Evolutionary conservation across 1,140 invertebrate species (phyloP), one percentile per base, ranked within the genome.

Genomic region (Panagrolaimus sp.): DNA sequence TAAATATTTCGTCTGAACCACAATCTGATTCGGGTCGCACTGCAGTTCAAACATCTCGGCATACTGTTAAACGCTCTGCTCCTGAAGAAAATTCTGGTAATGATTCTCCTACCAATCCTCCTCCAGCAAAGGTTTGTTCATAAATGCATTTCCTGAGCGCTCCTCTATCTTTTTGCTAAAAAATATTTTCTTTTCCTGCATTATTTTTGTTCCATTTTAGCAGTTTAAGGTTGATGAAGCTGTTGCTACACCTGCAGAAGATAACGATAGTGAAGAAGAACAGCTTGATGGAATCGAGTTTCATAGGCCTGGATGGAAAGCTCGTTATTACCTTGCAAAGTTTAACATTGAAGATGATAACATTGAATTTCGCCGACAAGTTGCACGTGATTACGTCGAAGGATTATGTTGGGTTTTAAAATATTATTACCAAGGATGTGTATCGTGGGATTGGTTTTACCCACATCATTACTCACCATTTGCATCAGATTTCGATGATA

Each of bases 391-490:
- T 83, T 99, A 99, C 85, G 92, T 95, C 0, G 87, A 89, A 53
- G 96, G 96, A 0, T 86, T 99, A 11, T 96, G 93, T 85, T 99
- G 96, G 96, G 96, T 99, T 8, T 85, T 98, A 14, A 88, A 90
- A 68, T 98, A 98, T 85, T 98, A 98, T 85, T 98, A 98, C 86
- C 95, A 97, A 88, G 96, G 96, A 51, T 98, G 96, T 86, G 91
- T 93, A 23, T 96, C 93, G 2, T 99, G 96, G 96, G 92, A 96
- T 84, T 99, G 96, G 96, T 98, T 96, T 86, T 99, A 93, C 85
- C 96, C 96, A 0, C 98, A 95, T 84, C 96, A 99, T 85, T 99
- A 98, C 87, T 95, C 96, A 3, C 96, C 96, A n/a, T 99, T 99
- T 87, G 96, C 96, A 5, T 97, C 94, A 42, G 96, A 99, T 86